Conservation (phyloP, 2,797 vertebrate species). For the Ataeniobius toweri region DNA sequence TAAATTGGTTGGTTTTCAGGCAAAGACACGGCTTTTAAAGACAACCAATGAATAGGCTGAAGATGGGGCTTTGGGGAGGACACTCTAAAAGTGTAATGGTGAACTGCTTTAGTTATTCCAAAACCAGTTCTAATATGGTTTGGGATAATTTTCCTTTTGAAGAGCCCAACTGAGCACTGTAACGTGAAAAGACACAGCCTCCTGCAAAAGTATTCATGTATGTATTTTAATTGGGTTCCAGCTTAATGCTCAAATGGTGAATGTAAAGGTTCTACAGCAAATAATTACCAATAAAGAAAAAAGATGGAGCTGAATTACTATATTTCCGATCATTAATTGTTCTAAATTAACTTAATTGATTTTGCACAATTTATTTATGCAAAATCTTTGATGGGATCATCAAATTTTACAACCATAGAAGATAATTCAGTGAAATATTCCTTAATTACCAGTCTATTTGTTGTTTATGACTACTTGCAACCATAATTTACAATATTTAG, state of each 20-base stretch:
- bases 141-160: neutral
- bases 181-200: neutral
- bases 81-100: neutral
- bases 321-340: neutral
- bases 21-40: neutral
- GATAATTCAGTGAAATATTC: neutral
- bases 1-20: neutral
- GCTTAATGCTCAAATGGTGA: neutral
- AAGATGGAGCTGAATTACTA: no score
- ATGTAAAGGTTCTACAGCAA: neutral
- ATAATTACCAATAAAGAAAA: neutral
- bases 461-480: neutral
- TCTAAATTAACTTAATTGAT: neutral
- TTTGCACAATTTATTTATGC: no score
- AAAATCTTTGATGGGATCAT: neutral
- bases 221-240: neutral
- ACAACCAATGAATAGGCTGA: neutral
- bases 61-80: neutral
- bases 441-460: neutral
- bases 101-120: neutral
- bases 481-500: no score
- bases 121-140: neutral
- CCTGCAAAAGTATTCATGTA: neutral
- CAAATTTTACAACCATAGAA: neutral
- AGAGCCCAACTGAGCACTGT: neutral